These are phyloP conservation scores for Cotesia glomerata DNA, from an alignment of 1,140 invertebrate species.

Conservation along the genomic window DNA sequence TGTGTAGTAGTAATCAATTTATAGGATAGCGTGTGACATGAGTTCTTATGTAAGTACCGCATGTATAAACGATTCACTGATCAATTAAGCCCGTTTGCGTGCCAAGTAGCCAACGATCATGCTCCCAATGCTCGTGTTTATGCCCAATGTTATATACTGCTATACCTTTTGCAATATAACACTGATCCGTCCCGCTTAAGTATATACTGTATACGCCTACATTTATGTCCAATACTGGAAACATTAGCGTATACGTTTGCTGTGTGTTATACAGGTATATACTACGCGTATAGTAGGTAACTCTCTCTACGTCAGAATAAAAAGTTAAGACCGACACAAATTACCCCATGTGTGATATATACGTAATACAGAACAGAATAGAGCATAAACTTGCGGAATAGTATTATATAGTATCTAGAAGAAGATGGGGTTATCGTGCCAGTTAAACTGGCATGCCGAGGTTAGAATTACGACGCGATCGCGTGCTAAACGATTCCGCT, in stretches of 20 bases:
- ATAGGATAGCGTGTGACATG: slow-evolving; percentile 5
- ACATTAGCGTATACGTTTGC: slow-evolving; percentile 11
- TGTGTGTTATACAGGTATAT: background rate
- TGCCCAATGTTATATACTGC: background rate
- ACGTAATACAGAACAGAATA: too few relatives aligned
- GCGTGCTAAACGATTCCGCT: slow-evolving; percentile 56
- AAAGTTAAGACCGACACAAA: slow-evolving; percentile 5
- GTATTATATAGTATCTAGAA: background rate
- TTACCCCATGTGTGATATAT: background rate
- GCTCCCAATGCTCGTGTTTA: background rate
- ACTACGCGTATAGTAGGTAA: background rate
- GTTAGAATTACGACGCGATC: slow-evolving; percentile 58
- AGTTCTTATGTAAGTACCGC: background rate
- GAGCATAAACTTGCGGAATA: background rate
- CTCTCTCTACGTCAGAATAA: background rate
- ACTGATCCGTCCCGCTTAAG: background rate
- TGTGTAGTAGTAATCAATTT: slow-evolving; percentile 38
- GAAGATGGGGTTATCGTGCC: slow-evolving; percentile 16
- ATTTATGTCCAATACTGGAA: slow-evolving; percentile 5
- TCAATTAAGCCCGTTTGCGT: slow-evolving; percentile 46
- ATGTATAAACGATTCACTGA: slow-evolving; percentile 46
- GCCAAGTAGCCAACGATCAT: slow-evolving; percentile 24
- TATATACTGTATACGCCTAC: background rate
- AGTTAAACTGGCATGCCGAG: slow-evolving; percentile 36
- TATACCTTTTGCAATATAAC: background rate